Evolutionary conservation across 37 sponge, comb jelly and placozoan species (phyloP).

Genomic region (Aplysina aerophoba): DNA sequence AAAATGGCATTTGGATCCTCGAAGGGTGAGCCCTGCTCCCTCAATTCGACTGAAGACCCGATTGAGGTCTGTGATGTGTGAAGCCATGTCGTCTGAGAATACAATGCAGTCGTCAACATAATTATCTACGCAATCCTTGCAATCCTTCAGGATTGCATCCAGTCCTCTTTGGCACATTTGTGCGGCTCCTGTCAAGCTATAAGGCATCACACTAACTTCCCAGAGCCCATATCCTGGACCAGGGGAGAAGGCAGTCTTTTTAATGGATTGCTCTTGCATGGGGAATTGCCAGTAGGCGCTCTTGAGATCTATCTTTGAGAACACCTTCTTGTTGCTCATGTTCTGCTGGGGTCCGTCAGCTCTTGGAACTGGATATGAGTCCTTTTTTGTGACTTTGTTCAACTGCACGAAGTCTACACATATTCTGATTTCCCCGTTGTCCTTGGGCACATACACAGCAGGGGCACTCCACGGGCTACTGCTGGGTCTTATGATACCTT

Average conservation of each 20-base stretch:
- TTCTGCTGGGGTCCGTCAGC: conserved; percentile 23
- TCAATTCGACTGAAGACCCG: not conserved
- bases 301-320: conserved; percentile 8
- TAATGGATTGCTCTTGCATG: not conserved
- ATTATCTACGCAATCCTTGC: conserved; percentile 15
- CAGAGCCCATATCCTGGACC: conserved; percentile 34
- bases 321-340: not conserved
- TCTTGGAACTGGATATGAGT: conserved; percentile 22
- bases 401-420: conserved; percentile 23
- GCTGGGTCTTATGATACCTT: not conserved
- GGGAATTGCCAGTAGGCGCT: conserved; percentile 27
- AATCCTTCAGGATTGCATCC: conserved; percentile 15
- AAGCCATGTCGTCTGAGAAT: not conserved
- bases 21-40: not conserved
- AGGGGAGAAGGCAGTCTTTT: conserved; percentile 23
- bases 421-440: conserved; percentile 18
- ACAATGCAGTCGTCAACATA: conserved; percentile 21
- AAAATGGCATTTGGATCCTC: no score
- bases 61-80: not conserved
- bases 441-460: not conserved
- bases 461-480: not conserved
- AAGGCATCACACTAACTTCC: conserved; percentile 35
- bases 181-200: conserved; percentile 25
- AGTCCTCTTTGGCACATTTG: conserved; percentile 29
- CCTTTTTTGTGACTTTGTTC: conserved; percentile 10